Evolutionary conservation across 1,140 invertebrate species (phyloP).

Genomic region (Brachionus rubens): DNA sequence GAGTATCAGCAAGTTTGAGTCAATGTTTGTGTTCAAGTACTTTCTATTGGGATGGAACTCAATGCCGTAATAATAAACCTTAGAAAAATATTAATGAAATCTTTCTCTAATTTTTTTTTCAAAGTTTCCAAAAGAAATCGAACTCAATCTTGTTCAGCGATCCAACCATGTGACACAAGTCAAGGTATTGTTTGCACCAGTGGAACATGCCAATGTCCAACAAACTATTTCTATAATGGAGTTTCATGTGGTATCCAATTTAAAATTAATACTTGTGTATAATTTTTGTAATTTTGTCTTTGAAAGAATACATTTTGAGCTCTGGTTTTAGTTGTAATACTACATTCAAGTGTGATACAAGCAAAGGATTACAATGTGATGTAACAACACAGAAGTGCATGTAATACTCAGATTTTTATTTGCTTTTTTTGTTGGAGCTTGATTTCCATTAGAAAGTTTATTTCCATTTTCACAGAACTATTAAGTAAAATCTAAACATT

Average conservation of each 20-base stretch:
- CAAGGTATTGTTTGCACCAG: neutral
- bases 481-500: too few relatives aligned
- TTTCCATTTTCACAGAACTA: too few relatives aligned
- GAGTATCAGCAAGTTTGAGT: neutral
- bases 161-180: neutral
- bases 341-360: neutral
- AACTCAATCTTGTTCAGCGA: neutral
- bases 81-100: too few relatives aligned
- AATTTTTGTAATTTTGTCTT: neutral
- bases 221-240: neutral
- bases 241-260: neutral
- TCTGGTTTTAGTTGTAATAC: neutral
- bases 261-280: neutral
- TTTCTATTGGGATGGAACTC: slow-evolving; percentile 7
- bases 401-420: neutral
- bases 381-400: neutral
- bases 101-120: neutral
- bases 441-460: too few relatives aligned
- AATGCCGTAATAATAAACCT: too few relatives aligned
- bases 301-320: neutral
- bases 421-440: neutral
- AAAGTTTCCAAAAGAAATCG: neutral
- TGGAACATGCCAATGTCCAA: neutral
- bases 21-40: neutral
- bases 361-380: neutral